Conservation (phyloP, 2,797 vertebrate genomes). For the Macrochelys suwanniensis region DNA sequence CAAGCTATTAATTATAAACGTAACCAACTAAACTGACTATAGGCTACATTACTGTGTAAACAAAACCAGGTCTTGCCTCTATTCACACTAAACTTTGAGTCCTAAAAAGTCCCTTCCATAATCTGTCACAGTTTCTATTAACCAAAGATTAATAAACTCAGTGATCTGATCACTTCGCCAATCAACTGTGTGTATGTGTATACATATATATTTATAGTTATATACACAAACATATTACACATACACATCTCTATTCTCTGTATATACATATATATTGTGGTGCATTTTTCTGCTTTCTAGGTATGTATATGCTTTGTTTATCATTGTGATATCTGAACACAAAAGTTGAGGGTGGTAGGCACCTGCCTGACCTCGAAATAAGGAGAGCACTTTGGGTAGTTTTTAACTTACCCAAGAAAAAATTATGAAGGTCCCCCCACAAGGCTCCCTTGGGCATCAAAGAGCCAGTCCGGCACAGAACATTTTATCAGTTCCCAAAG, state of each 20-base stretch:
- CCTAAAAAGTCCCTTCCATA: neutral
- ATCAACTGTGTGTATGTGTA: too few species aligned
- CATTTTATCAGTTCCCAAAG: neutral
- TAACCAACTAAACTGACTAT: too few species aligned
- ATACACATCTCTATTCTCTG: neutral
- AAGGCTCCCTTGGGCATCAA: neutral
- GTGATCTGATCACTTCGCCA: neutral
- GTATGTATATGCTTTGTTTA: neutral
- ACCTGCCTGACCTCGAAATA: neutral
- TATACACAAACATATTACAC: neutral
- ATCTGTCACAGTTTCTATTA: neutral
- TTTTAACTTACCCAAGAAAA: neutral
- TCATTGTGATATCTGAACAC: neutral
- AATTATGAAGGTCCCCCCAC: neutral
- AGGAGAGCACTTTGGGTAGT: neutral
- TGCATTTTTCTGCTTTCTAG: neutral
- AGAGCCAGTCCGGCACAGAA: neutral
- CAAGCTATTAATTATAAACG: too few species aligned
- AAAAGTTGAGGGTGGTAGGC: neutral
- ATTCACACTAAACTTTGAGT: neutral
- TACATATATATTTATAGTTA: neutral
- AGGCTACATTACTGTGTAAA: too few species aligned
- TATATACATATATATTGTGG: neutral
- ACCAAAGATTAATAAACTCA: neutral
- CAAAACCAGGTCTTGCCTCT: neutral